These are phyloP conservation scores for Pristionchus mayeri DNA, from an alignment of 2,888 invertebrate genomes.

Conservation along the genomic window DNA sequence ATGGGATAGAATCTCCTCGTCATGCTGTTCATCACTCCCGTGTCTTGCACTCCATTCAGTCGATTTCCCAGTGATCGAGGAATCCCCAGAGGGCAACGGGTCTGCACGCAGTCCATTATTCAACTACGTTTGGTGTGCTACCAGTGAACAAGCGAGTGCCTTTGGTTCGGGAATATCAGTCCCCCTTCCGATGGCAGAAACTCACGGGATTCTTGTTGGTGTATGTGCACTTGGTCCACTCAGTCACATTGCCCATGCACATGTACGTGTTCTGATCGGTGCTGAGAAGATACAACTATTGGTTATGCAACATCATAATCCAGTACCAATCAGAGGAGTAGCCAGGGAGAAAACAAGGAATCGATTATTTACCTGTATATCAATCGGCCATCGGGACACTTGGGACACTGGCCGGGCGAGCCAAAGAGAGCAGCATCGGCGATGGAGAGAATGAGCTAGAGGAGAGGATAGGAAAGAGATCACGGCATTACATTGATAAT, in stretches of 20 bases:
- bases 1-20: not conserved
- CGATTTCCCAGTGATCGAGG: not conserved
- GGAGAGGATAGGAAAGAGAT: not conserved
- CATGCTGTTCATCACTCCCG: not conserved
- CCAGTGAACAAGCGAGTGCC: too few relatives aligned
- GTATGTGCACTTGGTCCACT: constrained; percentile 91
- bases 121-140: too few relatives aligned
- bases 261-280: constrained; percentile 83
- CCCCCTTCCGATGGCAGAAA: too few relatives aligned
- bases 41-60: not conserved
- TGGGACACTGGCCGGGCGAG: constrained; percentile 84
- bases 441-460: constrained; percentile 85
- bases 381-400: constrained; percentile 81
- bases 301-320: not conserved
- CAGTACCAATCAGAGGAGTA: not conserved
- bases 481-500: too few relatives aligned
- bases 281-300: constrained; percentile 55
- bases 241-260: constrained; percentile 87
- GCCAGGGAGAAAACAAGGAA: not conserved
- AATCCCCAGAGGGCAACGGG: not conserved
- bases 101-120: not conserved
- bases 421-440: constrained; percentile 93
- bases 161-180: too few relatives aligned
- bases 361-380: constrained; percentile 53
- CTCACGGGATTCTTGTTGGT: constrained; percentile 79